Conservation (phyloP, 2,797 vertebrate species). For the Glyptemys insculpta region DNA sequence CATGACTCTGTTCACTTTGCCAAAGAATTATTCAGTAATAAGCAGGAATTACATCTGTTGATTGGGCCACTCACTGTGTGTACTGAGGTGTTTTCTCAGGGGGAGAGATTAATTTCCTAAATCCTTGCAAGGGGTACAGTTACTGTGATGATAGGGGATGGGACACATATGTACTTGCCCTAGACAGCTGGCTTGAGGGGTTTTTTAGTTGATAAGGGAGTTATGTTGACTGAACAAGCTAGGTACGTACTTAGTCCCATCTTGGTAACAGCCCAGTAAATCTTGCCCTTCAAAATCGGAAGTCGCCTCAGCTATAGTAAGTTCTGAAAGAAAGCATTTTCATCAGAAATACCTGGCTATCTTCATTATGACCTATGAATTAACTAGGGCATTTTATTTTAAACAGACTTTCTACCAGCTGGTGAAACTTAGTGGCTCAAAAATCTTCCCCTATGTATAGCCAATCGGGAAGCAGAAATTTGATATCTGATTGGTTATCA, state of each 20-base stretch:
- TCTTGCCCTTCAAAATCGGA: background rate
- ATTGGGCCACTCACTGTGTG: background rate
- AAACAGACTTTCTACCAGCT: background rate
- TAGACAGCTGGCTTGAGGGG: background rate
- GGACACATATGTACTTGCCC: too few species aligned
- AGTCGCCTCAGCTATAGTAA: background rate
- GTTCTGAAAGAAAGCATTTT: background rate
- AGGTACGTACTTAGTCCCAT: background rate
- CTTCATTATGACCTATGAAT: background rate
- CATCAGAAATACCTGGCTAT: background rate
- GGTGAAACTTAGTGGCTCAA: constrained; percentile 12
- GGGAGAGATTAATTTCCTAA: background rate
- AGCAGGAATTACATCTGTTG: background rate
- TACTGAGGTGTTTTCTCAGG: background rate
- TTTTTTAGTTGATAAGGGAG: background rate
- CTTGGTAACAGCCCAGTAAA: background rate
- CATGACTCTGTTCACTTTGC: background rate
- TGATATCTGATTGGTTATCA: constrained; percentile 10
- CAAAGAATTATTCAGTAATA: background rate
- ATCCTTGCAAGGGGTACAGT: background rate
- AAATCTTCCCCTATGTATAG: background rate
- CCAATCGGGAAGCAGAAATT: constrained; percentile 25
- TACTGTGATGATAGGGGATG: background rate
- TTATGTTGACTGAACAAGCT: background rate
- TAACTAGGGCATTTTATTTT: constrained; percentile 28